Evolutionary conservation across 2,888 invertebrate species (phyloP), one percentile per base, ranked within the genome.

Genomic region (Synanthedon tipuliformis): DNA sequence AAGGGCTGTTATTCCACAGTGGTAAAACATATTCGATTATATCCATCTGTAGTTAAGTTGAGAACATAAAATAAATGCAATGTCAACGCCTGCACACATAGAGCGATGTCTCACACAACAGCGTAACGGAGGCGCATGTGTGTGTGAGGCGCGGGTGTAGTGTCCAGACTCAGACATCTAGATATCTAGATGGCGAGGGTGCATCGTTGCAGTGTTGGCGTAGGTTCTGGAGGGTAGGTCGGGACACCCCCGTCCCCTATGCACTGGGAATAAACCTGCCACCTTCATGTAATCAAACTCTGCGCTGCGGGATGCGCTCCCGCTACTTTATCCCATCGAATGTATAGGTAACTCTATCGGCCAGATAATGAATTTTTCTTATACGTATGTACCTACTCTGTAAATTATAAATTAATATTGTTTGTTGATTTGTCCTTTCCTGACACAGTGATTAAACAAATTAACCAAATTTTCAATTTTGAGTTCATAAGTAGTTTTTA

Each of bases 191-290:
- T 72, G 68, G 66, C 70, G 58, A 54, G 73, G 75, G 73, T 84
- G 82, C 83, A 82, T 77, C 75, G 74, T 60, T 82, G 84, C 84
- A 82, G 62, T 63, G 81, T 85, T 85, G 75, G 75, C 69, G 74
- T 81, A 84, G 84, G 84, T 84, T 75, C 71, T 66, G 73, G 71
- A 75, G 77, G 80, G 74, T 75, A 75, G 71, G 66, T 70, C 69
- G 72, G 71, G 71, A 63, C 61, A 57, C 59, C 58, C 63, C 60
- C 52, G 59, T 61, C 54, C 53, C 64, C 64, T 57, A 53, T 54
- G 61, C 62, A 59, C 61, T 59, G 53, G 59, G 65, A 66, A 68
- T 63, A 59, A 58, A 34, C 34, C 34, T 34, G 34, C 57, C 66
- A 69, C 69, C 69, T 66, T 65, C 73, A 69, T 74, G 69, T 74